Base-by-base conservation (phyloP, 2,113 vertebrate species). In the Hippocampus barbouri region DNA sequence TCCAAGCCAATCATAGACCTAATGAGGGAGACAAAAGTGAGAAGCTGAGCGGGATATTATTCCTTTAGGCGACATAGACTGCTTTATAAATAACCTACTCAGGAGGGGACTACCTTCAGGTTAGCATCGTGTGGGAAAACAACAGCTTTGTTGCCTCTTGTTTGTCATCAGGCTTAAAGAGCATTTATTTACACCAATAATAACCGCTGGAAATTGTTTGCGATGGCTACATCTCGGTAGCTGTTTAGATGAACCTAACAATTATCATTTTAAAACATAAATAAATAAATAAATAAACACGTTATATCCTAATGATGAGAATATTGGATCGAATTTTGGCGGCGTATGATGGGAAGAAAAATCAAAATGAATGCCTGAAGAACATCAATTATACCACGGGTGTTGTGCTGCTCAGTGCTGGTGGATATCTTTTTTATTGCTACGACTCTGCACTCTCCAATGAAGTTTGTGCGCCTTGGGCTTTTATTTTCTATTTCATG, bases 1-100 rank as follows among this genome's bases (percentile, higher is more conserved):
- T 90, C 87, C 78, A 18, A 83, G 86, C 73, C 82, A 85, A 86
- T 89, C 80, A 79, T 72, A 74, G 71, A 70, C 75, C 67, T 89
- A 89, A 88, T 84, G 83, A 91, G 80, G 72, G 67, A 83, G 71
- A 73, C 68, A 79, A 75, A 79, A 78, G 79, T 81, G 82, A 79
- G 66, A 78, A 73, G 76, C 73, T 77, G 78, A 40, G 57, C 69
- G 76, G 75, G 77, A 88, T 84, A 86, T 82, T 83, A 80, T 82
- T 87, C 80, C 83, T 78, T 79, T 76, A 89, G 81, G 83, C 77
- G 78, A 76, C 56, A 81, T 78, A 76, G 61, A 57, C 75, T 81
- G 73, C 79, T 83, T 84, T 86, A 86, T 84, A 86, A 85, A 83
- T 88, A 82, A 76, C 51, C 74, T 57, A 47, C 79, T 79, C 73